Evolutionary conservation across 1,140 invertebrate species (phyloP).

Genomic region (Rhopalosiphum padi): DNA sequence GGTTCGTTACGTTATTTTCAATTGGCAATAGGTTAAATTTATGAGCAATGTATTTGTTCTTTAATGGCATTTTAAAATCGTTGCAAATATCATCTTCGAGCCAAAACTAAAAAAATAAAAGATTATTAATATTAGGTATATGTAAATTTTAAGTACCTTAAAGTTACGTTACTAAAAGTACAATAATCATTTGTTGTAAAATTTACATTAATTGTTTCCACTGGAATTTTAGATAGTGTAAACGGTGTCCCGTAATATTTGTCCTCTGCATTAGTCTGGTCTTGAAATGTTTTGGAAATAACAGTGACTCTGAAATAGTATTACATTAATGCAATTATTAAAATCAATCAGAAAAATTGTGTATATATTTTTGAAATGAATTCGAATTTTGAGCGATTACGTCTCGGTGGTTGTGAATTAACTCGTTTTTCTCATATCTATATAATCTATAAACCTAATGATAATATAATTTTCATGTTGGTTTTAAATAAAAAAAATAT

Average conservation of each 20-base stretch:
- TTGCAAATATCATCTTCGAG: constrained; percentile 72
- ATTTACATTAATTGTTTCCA: constrained; percentile 69
- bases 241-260: constrained; percentile 93
- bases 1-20: constrained; percentile 68
- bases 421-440: neutral
- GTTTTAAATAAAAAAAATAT: neutral
- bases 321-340: constrained; percentile 30
- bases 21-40: constrained; percentile 78
- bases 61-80: constrained; percentile 78
- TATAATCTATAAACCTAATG: neutral
- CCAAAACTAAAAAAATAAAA: constrained; percentile 64
- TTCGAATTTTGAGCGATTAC: no score
- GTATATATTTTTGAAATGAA: neutral
- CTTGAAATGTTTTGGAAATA: constrained; percentile 75
- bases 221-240: constrained; percentile 73
- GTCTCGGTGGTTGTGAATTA: neutral
- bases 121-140: neutral
- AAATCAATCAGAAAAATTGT: neutral
- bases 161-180: no score
- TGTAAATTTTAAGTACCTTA: no score
- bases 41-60: constrained; percentile 91
- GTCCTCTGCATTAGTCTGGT: constrained; percentile 72
- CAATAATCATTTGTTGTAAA: neutral
- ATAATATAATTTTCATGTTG: neutral
- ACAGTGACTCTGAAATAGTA: constrained; percentile 70